A percentile compares a stretch with the other conserved stretches of the same genome.
These are phyloP conservation scores for Pseudobourletiella spinata DNA, from an alignment of 1,140 invertebrate species.

Conservation along the genomic window DNA sequence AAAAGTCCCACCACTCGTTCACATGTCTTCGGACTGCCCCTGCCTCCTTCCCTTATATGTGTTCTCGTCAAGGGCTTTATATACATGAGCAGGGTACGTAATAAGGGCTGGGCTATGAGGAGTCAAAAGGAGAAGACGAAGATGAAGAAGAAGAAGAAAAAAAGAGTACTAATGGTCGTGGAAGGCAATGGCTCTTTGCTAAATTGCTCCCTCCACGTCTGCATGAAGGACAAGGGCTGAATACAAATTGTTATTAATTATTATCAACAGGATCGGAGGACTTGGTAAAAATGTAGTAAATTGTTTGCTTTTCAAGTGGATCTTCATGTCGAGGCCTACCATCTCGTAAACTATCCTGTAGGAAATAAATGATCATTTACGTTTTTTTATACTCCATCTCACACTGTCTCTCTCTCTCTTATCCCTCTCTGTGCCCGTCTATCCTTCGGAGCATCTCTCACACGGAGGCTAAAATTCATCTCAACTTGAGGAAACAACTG, in stretches of 20 bases:
- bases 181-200: constrained; percentile 5
- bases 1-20: no score
- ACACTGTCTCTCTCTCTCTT: not conserved
- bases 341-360: no score
- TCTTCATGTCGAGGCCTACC: no score
- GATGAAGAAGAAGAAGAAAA: not conserved
- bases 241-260: constrained; percentile 17
- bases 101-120: not conserved
- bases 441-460: no score
- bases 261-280: constrained; percentile 2
- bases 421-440: not conserved
- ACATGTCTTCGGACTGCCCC: no score
- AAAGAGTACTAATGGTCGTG: not conserved
- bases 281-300: not conserved
- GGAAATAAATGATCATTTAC: no score
- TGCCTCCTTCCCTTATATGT: no score
- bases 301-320: not conserved
- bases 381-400: no score
- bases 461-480: no score
- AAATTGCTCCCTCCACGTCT: constrained; percentile 4
- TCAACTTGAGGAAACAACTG: no score
- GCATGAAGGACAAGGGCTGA: not conserved
- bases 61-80: no score
- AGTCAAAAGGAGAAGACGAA: not conserved
- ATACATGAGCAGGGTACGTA: no score